Conservation (phyloP, 2,797 vertebrate genomes). For the Tapera naevia region DNA sequence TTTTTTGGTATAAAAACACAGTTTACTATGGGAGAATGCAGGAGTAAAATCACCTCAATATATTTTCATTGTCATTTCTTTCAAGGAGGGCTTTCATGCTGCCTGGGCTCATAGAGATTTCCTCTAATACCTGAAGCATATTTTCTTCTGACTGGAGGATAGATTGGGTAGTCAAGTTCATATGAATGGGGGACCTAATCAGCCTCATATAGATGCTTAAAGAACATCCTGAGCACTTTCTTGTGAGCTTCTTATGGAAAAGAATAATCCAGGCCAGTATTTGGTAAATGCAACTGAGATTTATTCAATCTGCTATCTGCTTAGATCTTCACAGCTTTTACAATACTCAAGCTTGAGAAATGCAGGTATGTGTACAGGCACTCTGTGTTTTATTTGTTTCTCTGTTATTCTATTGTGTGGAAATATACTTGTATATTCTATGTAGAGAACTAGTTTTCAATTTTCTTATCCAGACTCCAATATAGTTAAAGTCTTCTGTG, state of each 20-base stretch:
- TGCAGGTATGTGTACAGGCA: neutral
- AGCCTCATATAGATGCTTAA: neutral
- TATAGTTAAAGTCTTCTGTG: neutral
- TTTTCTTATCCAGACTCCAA: neutral
- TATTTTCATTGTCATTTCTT: neutral
- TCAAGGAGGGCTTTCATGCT: neutral
- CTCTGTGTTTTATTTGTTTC: neutral
- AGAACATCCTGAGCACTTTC: neutral
- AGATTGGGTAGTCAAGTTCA: neutral
- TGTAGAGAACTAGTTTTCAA: neutral
- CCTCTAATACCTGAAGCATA: neutral
- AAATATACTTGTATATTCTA: neutral
- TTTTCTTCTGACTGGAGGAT: neutral
- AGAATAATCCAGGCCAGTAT: neutral
- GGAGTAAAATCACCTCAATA: neutral
- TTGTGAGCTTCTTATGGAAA: neutral
- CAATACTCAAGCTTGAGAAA: neutral
- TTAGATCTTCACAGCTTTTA: constrained; percentile 3
- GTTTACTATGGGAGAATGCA: neutral
- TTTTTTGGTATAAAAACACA: neutral
- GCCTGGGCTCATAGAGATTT: neutral
- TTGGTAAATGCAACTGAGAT: neutral
- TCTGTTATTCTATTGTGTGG: neutral
- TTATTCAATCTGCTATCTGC: neutral
- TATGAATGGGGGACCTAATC: neutral